Percentiles rank a stretch among this genome's conserved stretches.
phyloP scores from a whole-genome alignment of 2,888 invertebrate genomes.

The Shargacucullia verbasci region DNA sequence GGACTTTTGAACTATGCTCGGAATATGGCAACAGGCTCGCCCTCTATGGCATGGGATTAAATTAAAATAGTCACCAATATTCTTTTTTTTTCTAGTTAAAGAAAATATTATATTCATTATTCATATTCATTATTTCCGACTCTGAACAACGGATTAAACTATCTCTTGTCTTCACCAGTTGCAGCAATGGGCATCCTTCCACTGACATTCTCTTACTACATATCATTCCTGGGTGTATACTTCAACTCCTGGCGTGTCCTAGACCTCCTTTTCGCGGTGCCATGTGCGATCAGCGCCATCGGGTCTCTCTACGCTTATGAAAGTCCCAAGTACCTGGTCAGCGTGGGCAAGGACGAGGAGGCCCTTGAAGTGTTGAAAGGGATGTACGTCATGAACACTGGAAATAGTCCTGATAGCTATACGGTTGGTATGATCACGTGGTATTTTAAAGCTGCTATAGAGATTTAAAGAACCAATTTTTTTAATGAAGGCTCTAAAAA shows the following conservation, averaged over 20 bases:
- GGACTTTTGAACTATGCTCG: too few relatives aligned
- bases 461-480: too few relatives aligned
- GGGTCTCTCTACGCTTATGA: constrained; percentile 90
- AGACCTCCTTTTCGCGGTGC: constrained; percentile 89
- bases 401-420: constrained; percentile 67
- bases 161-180: constrained; percentile 77
- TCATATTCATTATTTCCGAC: too few relatives aligned
- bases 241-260: constrained; percentile 93
- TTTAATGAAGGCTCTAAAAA: too few relatives aligned
- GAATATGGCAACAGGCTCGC: too few relatives aligned
- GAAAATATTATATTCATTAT: too few relatives aligned
- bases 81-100: too few relatives aligned
- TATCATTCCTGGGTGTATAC: constrained; percentile 82
- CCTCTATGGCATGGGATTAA: too few relatives aligned
- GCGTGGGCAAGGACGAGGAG: constrained; percentile 86
- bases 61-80: too few relatives aligned
- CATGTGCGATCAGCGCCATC: constrained; percentile 89
- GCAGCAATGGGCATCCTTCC: constrained; percentile 91
- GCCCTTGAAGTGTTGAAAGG: constrained; percentile 83
- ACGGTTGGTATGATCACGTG: constrained; percentile 60
- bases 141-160: too few relatives aligned
- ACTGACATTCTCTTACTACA: constrained; percentile 78
- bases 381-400: constrained; percentile 74
- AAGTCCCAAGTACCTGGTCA: constrained; percentile 93
- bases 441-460: neutral